Conservation (phyloP, 2,113 vertebrate genomes). For the Passer montanus region DNA sequence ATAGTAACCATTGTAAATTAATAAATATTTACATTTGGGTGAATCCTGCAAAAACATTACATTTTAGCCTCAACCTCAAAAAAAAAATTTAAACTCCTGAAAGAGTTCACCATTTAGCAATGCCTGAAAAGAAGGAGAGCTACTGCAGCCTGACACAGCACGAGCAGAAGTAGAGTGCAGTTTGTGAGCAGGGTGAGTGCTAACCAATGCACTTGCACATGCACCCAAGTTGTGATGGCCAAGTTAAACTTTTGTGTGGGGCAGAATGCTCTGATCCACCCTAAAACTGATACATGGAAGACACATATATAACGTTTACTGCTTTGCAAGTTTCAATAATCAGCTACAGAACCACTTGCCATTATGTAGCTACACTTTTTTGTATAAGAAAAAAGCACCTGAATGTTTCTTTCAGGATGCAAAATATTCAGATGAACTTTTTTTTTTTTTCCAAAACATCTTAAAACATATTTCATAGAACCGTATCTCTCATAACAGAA, state of each 20-base stretch:
- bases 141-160: background rate
- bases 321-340: background rate
- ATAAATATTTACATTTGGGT: background rate
- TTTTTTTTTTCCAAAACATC: background rate
- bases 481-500: rapidly evolving
- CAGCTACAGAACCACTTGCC: background rate
- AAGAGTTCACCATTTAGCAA: background rate
- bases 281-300: background rate
- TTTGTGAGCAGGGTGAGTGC: background rate
- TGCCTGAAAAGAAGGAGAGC: background rate
- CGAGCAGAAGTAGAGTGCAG: background rate
- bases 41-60: background rate
- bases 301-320: background rate
- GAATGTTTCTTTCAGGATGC: background rate
- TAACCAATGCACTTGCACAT: background rate
- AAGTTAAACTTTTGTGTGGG: background rate
- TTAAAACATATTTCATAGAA: background rate
- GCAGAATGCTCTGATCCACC: background rate
- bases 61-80: background rate
- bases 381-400: background rate
- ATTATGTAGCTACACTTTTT: background rate
- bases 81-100: background rate
- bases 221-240: too few relatives aligned
- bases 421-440: background rate
- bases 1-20: background rate